Evolutionary conservation across 2,113 vertebrate genomes (phyloP).

Genomic region (Tretioscincus oriximinensis): DNA sequence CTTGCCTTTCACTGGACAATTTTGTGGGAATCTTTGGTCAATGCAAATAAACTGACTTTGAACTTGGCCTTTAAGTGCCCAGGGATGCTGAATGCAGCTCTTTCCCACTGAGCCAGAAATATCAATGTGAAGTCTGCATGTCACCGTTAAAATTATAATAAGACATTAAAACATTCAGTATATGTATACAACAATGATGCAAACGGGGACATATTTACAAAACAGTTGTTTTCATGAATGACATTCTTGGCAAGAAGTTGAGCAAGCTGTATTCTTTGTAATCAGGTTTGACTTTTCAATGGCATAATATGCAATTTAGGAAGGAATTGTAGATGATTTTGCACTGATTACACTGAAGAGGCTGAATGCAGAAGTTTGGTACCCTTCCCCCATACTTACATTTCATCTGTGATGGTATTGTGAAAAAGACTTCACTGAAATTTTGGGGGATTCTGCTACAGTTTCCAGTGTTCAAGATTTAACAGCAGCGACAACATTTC

Average conservation of each 20-base stretch:
- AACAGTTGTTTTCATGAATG: constrained; percentile 36
- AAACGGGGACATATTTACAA: constrained; percentile 22
- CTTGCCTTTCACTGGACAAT: background rate
- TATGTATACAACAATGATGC: background rate
- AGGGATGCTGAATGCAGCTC: background rate
- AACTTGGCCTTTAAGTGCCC: constrained; percentile 9
- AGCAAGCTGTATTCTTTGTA: constrained; percentile 22
- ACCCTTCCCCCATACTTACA: constrained; percentile 5
- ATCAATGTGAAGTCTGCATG: constrained; percentile 7
- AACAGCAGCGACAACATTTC: background rate
- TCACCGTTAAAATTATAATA: constrained; percentile 12
- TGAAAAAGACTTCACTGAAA: background rate
- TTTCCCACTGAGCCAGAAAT: constrained; percentile 12
- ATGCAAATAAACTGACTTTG: background rate
- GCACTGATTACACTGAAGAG: constrained; percentile 30
- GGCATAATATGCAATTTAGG: constrained; percentile 33
- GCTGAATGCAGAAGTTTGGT: constrained; percentile 24
- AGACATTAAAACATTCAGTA: constrained; percentile 8
- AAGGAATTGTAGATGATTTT: constrained; percentile 32
- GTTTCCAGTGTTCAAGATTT: background rate
- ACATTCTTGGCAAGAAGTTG: constrained; percentile 26
- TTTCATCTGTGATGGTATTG: constrained; percentile 4
- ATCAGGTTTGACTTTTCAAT: constrained; percentile 37
- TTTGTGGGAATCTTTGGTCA: background rate
- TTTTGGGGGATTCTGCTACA: background rate